These are phyloP conservation scores for pig (Sus scrofa) DNA, from an alignment of 2,113 vertebrate species.

Conservation along the genomic window T2T-Sscrofa CM000814.6:126788001-126788500, in stretches of 20 bases:
- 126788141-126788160: slow-evolving; percentile 88
- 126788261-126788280: slow-evolving; percentile 89
- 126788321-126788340: slow-evolving; percentile 89
- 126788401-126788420: slow-evolving; percentile 87
- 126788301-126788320: slow-evolving; percentile 87
- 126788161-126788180: slow-evolving; percentile 84
- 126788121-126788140: slow-evolving; percentile 84
- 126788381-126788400: slow-evolving; percentile 79
- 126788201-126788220: slow-evolving; percentile 84
- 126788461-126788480: slow-evolving; percentile 88
- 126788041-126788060: slow-evolving; percentile 90
- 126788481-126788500: slow-evolving; percentile 75
- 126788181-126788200: slow-evolving; percentile 76
- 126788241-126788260: slow-evolving; percentile 84
- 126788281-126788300: slow-evolving; percentile 88
- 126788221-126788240: slow-evolving; percentile 85
- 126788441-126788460: slow-evolving; percentile 83
- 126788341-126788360: slow-evolving; percentile 88
- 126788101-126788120: slow-evolving; percentile 85
- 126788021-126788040: slow-evolving; percentile 86
- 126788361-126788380: slow-evolving; percentile 80
- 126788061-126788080: slow-evolving; percentile 91
- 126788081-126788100: slow-evolving; percentile 91
- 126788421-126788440: slow-evolving; percentile 86
- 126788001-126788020: slow-evolving; percentile 78